These are phyloP conservation scores for Elephas maximus DNA, from an alignment of 2,113 vertebrate species.

Conservation along the genomic window DNA sequence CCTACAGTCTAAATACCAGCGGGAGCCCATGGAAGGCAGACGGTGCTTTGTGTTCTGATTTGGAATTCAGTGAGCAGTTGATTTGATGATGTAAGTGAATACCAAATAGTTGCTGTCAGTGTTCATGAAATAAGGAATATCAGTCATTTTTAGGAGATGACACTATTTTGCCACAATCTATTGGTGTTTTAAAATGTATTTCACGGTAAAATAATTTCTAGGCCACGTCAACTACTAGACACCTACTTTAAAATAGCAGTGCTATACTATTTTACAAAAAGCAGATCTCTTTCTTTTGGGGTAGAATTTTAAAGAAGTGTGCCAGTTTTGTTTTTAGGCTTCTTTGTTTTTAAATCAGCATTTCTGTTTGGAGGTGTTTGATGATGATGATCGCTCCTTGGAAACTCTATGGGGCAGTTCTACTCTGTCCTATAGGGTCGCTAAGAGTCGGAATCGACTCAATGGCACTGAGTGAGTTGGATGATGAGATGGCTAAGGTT, in stretches of 20 bases:
- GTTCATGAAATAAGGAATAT: neutral
- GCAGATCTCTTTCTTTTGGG: neutral
- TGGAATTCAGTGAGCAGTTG: neutral
- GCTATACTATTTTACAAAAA: neutral
- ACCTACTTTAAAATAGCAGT: slow-evolving; percentile 32
- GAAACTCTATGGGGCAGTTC: too few species aligned
- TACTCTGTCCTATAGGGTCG: too few species aligned
- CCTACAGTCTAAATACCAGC: neutral
- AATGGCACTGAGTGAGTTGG: too few species aligned
- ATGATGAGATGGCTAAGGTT: too few species aligned
- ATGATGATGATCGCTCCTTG: too few species aligned
- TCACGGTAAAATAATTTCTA: slow-evolving; percentile 29
- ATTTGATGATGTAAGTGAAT: neutral
- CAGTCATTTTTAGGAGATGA: slow-evolving; percentile 13
- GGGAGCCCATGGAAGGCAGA: neutral
- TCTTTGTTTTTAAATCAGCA: neutral
- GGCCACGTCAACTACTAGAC: neutral
- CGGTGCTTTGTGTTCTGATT: neutral
- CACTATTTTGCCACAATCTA: slow-evolving; percentile 46
- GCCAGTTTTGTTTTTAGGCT: neutral
- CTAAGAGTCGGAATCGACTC: too few species aligned
- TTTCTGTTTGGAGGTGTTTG: neutral
- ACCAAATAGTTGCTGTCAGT: neutral
- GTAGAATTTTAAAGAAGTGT: slow-evolving; percentile 9
- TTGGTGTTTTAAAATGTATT: slow-evolving; percentile 26